Percentiles rank a stretch among this genome's conserved stretches.
Evolutionary conservation across 2,888 invertebrate species (phyloP).

Genomic region (Oscheius sp.): DNA sequence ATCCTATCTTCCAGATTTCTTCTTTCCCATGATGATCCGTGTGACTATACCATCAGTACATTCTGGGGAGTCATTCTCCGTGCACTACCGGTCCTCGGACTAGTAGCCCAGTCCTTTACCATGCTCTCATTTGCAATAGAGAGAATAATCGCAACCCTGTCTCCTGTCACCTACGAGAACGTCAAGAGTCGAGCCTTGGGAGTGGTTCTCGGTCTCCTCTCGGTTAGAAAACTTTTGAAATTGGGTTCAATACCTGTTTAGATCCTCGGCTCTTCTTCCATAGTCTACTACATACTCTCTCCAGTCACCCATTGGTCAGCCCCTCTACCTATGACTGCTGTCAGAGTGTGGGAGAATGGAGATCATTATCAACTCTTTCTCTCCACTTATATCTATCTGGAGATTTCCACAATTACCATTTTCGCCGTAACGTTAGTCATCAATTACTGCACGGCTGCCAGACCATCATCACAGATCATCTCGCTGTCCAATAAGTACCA

Average conservation of each 20-base stretch:
- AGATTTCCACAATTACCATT: too few species aligned
- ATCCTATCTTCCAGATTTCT: neutral
- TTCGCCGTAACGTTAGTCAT: too few species aligned
- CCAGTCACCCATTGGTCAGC: neutral
- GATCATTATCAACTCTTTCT: too few species aligned
- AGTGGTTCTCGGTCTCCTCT: neutral
- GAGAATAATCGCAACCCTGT: neutral
- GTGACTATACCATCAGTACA: neutral
- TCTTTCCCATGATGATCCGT: neutral
- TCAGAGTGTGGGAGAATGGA: neutral
- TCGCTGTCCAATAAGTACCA: too few species aligned
- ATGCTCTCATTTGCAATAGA: conserved; percentile 1
- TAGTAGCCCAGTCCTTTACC: conserved; percentile 1
- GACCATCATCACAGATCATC: too few species aligned
- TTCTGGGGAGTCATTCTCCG: neutral
- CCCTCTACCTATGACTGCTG: neutral
- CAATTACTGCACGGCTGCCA: too few species aligned
- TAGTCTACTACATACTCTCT: neutral
- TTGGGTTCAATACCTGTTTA: neutral
- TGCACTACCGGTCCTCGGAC: neutral
- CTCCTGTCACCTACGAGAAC: neutral
- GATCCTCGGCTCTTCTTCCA: neutral
- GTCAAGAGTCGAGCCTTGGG: neutral
- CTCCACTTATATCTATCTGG: too few species aligned
- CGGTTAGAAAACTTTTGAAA: neutral